Evolutionary conservation across 2,113 vertebrate genomes (phyloP), one percentile per base, ranked within the genome.

Genomic region (Sturnus vulgaris): DNA sequence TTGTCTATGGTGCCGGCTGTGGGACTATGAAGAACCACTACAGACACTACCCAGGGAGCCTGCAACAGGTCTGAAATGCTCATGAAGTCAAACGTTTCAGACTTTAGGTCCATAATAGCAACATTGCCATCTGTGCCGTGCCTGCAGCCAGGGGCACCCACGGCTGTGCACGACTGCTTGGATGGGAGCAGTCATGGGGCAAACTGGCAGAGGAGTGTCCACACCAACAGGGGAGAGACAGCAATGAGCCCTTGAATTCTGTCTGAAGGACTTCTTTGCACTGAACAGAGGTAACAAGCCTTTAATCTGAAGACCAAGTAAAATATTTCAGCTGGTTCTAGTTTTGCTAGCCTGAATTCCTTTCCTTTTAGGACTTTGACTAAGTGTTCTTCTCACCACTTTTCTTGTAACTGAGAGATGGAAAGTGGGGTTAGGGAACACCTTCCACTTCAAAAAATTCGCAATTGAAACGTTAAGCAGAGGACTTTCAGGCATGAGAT

Each of bases 111-210:
- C 2, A 1, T 16, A 52, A 80, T 16, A 82, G 27, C 33, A 84
- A 18, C 0, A 0, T 18, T 68, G 44, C 56, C 35, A 31, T 14
- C 72, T 42, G 5, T 30, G 42, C 31, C 5, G 1, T 8, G 2
- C 53, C 46, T 28, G 33, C 25, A 84, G 28, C 33, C 14, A 4
- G 33, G 33, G 46, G 13, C 35, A 70, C 25, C 24, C 21, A 9
- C 0, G 2, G 53, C 55, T 7, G 0, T 5, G 49, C 40, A 5
- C 0, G 0, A 12, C 13, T 47, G 30, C 72, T 72, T 0, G 0
- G 47, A 33, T 1, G 3, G 4, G 39, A 47, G 16, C 40, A 16
- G 2, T 4, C 23, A n/a, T 0, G 1, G 37, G 22, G 30, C 19
- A 27, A 61, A 33, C 15, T 1, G 3, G 27, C 2, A 2, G 18